Conservation (phyloP, 2,113 vertebrate species). For the Pygoscelis adeliae region DNA sequence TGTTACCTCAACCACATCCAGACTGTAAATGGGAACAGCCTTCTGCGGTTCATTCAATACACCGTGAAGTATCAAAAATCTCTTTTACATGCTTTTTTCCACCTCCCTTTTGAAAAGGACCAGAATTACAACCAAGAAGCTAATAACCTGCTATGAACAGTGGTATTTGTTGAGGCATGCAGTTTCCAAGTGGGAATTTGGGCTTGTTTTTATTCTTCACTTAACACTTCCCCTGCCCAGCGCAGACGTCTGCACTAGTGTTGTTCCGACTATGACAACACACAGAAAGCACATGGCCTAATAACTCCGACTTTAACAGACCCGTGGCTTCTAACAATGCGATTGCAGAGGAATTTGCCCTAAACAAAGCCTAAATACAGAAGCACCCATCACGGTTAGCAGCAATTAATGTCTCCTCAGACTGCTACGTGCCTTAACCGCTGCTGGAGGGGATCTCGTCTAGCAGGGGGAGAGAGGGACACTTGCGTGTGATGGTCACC, state of each 20-base stretch:
- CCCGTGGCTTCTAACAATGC: constrained; percentile 48
- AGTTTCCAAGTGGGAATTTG: constrained; percentile 61
- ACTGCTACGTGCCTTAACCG: neutral
- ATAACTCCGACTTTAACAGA: constrained; percentile 51
- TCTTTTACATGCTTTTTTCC: constrained; percentile 45
- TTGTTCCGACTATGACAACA: constrained; percentile 35
- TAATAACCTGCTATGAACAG: constrained; percentile 45
- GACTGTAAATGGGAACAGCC: neutral
- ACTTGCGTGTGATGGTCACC: neutral
- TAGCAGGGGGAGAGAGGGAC: neutral
- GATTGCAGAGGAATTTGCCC: constrained; percentile 52
- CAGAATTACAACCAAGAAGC: constrained; percentile 52
- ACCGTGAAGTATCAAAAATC: constrained; percentile 20
- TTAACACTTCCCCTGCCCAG: constrained; percentile 57
- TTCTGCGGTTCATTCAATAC: constrained; percentile 14
- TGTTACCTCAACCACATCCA: neutral
- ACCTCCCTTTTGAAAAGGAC: constrained; percentile 27
- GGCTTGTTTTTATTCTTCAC: constrained; percentile 55
- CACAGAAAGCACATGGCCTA: constrained; percentile 40
- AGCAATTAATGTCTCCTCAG: constrained; percentile 39
- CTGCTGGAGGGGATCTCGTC: neutral
- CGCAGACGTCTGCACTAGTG: neutral
- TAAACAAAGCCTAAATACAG: constrained; percentile 43
- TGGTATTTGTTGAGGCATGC: constrained; percentile 64
- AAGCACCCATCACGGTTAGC: neutral